Conservation (phyloP, 2,888 invertebrate species). For the Calliphora vomitoria region DNA sequence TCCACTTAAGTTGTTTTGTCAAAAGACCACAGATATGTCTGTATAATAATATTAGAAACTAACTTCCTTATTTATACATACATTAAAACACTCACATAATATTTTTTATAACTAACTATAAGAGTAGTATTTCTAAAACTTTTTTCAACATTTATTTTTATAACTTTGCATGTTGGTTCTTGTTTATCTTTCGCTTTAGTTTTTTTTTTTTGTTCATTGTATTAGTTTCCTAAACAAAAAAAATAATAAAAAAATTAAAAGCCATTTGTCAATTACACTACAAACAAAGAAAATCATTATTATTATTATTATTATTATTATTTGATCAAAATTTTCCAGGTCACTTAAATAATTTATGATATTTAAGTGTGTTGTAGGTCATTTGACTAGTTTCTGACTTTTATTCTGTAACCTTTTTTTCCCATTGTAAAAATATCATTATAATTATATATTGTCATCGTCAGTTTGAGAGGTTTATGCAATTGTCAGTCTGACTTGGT, state of each 20-base stretch:
- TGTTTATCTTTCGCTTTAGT: background rate
- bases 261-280: conserved; percentile 42
- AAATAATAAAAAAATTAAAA: conserved; percentile 23
- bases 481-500: background rate
- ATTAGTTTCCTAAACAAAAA: background rate
- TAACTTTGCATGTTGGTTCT: conserved; percentile 5
- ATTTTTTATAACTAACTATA: no score
- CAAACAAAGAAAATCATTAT: conserved; percentile 8
- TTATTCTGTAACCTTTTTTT: background rate
- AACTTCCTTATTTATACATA: background rate
- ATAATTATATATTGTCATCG: background rate
- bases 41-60: background rate
- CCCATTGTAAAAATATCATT: conserved; percentile 10
- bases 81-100: background rate
- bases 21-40: no score
- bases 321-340: conserved; percentile 57
- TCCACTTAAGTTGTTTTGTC: no score
- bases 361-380: conserved; percentile 44
- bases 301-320: conserved; percentile 38
- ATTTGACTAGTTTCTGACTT: conserved; percentile 12
- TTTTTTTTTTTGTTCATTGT: background rate
- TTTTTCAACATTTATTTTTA: background rate
- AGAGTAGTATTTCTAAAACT: background rate
- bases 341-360: conserved; percentile 60
- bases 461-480: background rate